These are phyloP conservation scores for Spea multiplicata DNA, from an alignment of 2,113 vertebrate genomes.

Conservation along the genomic window DNA sequence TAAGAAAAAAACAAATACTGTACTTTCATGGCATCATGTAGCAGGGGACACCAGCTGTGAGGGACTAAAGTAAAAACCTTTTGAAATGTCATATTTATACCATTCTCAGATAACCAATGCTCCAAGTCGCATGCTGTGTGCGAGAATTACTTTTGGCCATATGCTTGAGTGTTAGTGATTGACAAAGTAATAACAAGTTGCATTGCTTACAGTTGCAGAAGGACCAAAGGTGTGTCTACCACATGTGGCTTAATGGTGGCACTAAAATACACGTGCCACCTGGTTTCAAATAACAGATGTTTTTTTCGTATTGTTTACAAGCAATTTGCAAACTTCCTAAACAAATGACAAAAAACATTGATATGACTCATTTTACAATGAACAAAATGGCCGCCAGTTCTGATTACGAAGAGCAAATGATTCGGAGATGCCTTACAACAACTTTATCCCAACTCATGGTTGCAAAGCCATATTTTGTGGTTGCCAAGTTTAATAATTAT, in stretches of 20 bases:
- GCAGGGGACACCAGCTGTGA: constrained; percentile 26
- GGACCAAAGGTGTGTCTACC: constrained; percentile 14
- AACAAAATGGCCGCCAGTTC: no score
- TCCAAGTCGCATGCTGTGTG: background rate
- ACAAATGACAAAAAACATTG: no score
- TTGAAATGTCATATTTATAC: constrained; percentile 45
- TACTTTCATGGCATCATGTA: constrained; percentile 33
- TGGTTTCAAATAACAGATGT: constrained; percentile 21
- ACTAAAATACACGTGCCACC: constrained; percentile 15
- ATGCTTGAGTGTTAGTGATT: constrained; percentile 22
- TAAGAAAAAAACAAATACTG: background rate
- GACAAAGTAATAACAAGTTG: constrained; percentile 32
- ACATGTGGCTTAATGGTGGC: constrained; percentile 22
- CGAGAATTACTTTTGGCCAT: constrained; percentile 30
- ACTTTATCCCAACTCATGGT: no score
- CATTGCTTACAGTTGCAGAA: constrained; percentile 23
- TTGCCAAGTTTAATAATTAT: no score
- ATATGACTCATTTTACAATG: no score
- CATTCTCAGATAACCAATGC: constrained; percentile 7
- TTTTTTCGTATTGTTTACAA: constrained; percentile 20
- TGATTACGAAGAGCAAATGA: no score
- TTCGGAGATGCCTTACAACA: no score
- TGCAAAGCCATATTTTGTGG: no score
- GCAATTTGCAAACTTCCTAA: background rate
- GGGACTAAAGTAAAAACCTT: constrained; percentile 35